Evolutionary conservation across 2,113 vertebrate genomes (phyloP).

Genomic region (Python bivittatus): DNA sequence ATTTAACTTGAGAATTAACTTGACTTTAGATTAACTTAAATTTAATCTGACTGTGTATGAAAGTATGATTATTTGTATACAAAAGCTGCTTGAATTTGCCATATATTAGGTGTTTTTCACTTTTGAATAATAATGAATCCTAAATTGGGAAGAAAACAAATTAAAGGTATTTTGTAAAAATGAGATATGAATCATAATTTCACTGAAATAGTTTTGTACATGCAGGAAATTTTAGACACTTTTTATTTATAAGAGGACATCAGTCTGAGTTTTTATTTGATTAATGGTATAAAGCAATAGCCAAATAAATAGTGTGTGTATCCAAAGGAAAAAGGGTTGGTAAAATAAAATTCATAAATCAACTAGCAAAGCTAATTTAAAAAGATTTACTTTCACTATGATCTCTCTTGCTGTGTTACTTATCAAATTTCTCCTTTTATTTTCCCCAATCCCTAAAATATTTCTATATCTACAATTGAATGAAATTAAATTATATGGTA

Average conservation of each 20-base stretch:
- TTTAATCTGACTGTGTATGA: neutral
- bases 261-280: neutral
- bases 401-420: neutral
- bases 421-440: neutral
- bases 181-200: neutral
- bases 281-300: neutral
- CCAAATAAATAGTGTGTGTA: neutral
- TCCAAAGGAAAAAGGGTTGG: neutral
- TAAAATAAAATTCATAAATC: slow-evolving; percentile 9
- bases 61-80: neutral
- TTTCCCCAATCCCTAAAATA: neutral
- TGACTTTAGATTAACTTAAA: neutral
- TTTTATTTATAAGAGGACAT: neutral
- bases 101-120: neutral
- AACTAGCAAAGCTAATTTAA: neutral
- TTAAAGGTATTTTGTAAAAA: neutral
- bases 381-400: neutral
- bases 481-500: neutral
- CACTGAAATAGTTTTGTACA: neutral
- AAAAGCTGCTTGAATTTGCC: neutral
- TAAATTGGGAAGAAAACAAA: fast-evolving
- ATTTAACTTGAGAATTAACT: neutral
- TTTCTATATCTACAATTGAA: slow-evolving; percentile 9
- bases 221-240: neutral
- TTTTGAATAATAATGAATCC: neutral